A percentile compares a stretch with the other conserved stretches of the same genome.
phyloP scores from a whole-genome alignment of 2,888 invertebrate genomes.

The Apamea monoglypha region DNA sequence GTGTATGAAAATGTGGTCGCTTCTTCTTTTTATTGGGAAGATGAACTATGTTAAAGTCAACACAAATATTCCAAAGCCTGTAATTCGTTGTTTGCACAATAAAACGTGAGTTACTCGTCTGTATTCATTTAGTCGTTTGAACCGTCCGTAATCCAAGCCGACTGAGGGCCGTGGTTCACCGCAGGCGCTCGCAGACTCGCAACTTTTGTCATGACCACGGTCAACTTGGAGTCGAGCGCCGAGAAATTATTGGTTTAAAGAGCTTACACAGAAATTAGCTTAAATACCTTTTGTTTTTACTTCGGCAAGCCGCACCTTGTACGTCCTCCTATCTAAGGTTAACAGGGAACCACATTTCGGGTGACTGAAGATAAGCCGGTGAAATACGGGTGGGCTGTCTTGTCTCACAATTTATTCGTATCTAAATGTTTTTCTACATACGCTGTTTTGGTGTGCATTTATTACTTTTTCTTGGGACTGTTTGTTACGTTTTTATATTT shows the following conservation, averaged over 20 bases:
- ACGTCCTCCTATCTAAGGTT: slow-evolving; percentile 60
- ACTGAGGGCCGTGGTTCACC: slow-evolving; percentile 74
- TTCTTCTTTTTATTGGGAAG: slow-evolving; percentile 41
- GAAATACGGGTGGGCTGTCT: slow-evolving; percentile 63
- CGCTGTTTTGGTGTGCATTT: slow-evolving; percentile 38
- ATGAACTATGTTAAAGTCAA: slow-evolving; percentile 16
- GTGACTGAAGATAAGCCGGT: slow-evolving; percentile 66
- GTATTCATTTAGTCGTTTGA: slow-evolving; percentile 68
- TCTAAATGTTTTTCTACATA: slow-evolving; percentile 62
- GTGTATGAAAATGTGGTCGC: slow-evolving; percentile 33
- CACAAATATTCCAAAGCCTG: slow-evolving; percentile 27
- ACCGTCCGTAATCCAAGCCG: slow-evolving; percentile 75
- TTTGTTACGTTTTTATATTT: slow-evolving; percentile 6
- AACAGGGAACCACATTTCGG: slow-evolving; percentile 65
- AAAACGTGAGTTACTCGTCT: slow-evolving; percentile 63
- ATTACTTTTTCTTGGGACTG: slow-evolving; percentile 26
- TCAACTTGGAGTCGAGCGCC: slow-evolving; percentile 68
- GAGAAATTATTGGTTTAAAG: slow-evolving; percentile 73
- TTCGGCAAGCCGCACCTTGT: slow-evolving; percentile 48
- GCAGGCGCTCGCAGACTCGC: slow-evolving; percentile 75
- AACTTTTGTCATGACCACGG: slow-evolving; percentile 76
- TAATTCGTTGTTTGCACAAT: slow-evolving; percentile 54
- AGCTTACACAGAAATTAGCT: slow-evolving; percentile 68
- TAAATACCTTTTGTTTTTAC: slow-evolving; percentile 66
- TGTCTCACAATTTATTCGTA: slow-evolving; percentile 64